Evolutionary conservation across 1,140 invertebrate species (phyloP).

Genomic region (Drosophila asahinai): DNA sequence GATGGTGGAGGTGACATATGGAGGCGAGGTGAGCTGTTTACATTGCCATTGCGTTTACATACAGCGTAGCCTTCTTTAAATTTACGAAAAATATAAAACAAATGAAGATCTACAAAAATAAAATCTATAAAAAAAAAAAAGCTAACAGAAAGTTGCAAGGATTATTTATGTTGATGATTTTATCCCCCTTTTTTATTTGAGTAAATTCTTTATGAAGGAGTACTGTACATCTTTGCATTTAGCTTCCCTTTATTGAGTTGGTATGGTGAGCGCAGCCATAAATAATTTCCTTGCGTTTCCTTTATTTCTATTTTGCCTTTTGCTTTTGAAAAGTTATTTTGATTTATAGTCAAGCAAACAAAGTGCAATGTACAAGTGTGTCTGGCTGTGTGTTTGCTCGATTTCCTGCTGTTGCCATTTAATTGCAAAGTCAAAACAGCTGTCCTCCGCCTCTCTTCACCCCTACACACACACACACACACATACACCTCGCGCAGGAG

Average conservation of each 20-base stretch:
- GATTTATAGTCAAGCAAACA: constrained; percentile 46
- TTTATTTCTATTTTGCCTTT: constrained; percentile 34
- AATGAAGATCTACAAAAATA: background rate
- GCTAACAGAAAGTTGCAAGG: background rate
- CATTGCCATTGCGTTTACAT: constrained; percentile 35
- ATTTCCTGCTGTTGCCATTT: constrained; percentile 56
- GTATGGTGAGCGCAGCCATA: constrained; percentile 27
- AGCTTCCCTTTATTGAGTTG: constrained; percentile 5
- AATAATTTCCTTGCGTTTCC: constrained; percentile 36
- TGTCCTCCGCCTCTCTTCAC: constrained; percentile 45
- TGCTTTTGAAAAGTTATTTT: constrained; percentile 38
- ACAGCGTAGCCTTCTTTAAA: background rate
- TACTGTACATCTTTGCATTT: background rate
- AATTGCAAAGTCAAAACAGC: constrained; percentile 72
- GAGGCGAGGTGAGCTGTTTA: constrained; percentile 21
- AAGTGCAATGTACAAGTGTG: constrained; percentile 40
- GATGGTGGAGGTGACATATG: constrained; percentile 17
- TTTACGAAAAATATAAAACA: background rate
- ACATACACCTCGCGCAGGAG: constrained; percentile 17
- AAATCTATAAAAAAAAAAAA: too few species aligned
- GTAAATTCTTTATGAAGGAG: too few species aligned
- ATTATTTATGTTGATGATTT: background rate
- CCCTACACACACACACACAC: constrained; percentile 10
- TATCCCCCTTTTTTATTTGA: background rate
- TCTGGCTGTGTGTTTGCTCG: constrained; percentile 13